A percentile compares a stretch with the other conserved stretches of the same genome.
These are phyloP conservation scores for Spermophilus dauricus DNA, from an alignment of 2,113 vertebrate species.

Conservation along the genomic window DNA sequence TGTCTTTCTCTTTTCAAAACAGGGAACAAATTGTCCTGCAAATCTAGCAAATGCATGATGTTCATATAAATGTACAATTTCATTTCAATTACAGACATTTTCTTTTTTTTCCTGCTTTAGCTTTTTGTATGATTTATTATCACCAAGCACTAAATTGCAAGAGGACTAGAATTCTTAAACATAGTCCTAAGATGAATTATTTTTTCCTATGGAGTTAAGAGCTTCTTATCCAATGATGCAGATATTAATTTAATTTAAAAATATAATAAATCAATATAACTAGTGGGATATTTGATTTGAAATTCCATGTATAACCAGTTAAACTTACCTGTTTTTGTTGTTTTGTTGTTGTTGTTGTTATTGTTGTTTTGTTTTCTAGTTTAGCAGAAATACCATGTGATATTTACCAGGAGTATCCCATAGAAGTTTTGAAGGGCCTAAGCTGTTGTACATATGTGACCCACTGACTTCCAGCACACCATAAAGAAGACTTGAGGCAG, in stretches of 20 bases:
- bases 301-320: neutral
- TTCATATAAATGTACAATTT: constrained; percentile 38
- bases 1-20: constrained; percentile 14
- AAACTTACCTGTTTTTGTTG: neutral
- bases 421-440: neutral
- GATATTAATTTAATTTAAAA: constrained; percentile 9
- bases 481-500: neutral
- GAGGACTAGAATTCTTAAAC: neutral
- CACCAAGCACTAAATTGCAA: neutral
- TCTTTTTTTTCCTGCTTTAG: neutral
- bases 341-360: neutral
- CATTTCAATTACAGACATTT: neutral
- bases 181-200: neutral
- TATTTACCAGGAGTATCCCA: neutral
- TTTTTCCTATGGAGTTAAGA: neutral
- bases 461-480: neutral
- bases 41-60: constrained; percentile 1
- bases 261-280: neutral
- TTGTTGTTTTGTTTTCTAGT: neutral
- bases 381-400: neutral
- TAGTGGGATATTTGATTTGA: neutral
- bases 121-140: constrained; percentile 14
- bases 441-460: accelerated
- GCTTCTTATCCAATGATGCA: neutral
- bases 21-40: neutral